phyloP scores from a whole-genome alignment of 2,113 vertebrate species.

The Herpetotheres cachinnans region DNA sequence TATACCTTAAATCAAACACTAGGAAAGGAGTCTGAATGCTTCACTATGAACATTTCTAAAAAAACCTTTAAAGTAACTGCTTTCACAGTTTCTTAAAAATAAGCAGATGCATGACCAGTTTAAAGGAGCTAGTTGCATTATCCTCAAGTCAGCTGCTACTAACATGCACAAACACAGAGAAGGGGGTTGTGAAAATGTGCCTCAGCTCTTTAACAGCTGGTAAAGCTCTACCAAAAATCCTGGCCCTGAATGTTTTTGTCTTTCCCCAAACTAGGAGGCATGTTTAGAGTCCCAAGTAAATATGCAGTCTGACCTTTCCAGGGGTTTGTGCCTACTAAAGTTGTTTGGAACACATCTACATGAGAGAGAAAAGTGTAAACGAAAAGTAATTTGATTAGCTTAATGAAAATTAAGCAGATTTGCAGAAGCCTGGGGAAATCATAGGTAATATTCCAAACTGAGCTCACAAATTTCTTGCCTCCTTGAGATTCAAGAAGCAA shows the following conservation, averaged over 20 bases:
- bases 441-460: not conserved
- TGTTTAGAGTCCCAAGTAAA: not conserved
- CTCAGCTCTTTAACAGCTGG: not conserved
- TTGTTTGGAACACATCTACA: not conserved
- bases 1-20: not conserved
- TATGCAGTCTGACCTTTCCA: not conserved
- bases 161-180: accelerated
- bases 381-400: not conserved
- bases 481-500: not conserved
- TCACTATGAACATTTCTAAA: not conserved
- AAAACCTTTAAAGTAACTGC: not conserved
- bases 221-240: not conserved
- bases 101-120: not conserved
- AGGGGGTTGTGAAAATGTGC: not conserved
- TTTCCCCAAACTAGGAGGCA: not conserved
- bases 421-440: not conserved
- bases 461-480: not conserved
- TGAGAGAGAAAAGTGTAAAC: not conserved
- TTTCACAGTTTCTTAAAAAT: not conserved
- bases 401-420: not conserved
- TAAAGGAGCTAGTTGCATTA: not conserved
- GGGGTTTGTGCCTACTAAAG: not conserved
- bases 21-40: not conserved
- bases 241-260: not conserved
- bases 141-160: not conserved